Evolutionary conservation across 1,140 invertebrate genomes (phyloP).

Genomic region (Papilio polyxenes): DNA sequence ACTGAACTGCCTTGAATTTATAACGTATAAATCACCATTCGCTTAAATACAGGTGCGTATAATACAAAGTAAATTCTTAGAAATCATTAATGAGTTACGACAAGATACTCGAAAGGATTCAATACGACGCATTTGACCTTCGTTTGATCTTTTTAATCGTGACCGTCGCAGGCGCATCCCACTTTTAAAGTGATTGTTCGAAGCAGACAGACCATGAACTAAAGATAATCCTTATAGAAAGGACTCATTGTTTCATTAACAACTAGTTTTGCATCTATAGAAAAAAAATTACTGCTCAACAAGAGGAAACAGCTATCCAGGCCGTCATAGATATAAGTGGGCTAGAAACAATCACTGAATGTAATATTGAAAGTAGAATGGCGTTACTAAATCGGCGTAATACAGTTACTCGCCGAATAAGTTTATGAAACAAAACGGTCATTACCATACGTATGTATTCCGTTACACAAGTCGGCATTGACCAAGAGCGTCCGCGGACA

Average conservation of each 20-base stretch:
- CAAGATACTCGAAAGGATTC: slow-evolving; percentile 31
- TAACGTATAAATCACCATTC: slow-evolving; percentile 68
- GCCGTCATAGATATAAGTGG: neutral
- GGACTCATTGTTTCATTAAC: slow-evolving; percentile 41
- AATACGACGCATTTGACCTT: slow-evolving; percentile 43
- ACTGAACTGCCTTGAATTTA: slow-evolving; percentile 76
- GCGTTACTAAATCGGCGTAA: slow-evolving; percentile 46
- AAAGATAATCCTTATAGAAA: slow-evolving; percentile 46
- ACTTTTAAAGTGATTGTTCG: slow-evolving; percentile 50
- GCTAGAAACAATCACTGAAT: neutral
- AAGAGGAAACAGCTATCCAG: neutral
- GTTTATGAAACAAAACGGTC: slow-evolving; percentile 49
- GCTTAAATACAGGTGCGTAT: slow-evolving; percentile 43
- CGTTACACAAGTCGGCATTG: slow-evolving; percentile 60
- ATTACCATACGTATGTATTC: slow-evolving; percentile 59
- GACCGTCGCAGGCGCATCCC: slow-evolving; percentile 50
- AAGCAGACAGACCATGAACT: slow-evolving; percentile 50
- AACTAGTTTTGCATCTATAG: neutral
- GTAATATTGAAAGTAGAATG: slow-evolving; percentile 34
- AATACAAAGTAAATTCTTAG: slow-evolving; percentile 20
- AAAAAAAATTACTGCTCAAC: neutral
- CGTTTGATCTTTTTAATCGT: slow-evolving; percentile 42
- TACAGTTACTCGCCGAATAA: slow-evolving; percentile 44
- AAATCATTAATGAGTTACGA: slow-evolving; percentile 19
- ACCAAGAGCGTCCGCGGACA: slow-evolving; percentile 52